These are phyloP conservation scores for Copidosoma floridanum DNA, from an alignment of 1,140 invertebrate species.

Conservation along the genomic window DNA sequence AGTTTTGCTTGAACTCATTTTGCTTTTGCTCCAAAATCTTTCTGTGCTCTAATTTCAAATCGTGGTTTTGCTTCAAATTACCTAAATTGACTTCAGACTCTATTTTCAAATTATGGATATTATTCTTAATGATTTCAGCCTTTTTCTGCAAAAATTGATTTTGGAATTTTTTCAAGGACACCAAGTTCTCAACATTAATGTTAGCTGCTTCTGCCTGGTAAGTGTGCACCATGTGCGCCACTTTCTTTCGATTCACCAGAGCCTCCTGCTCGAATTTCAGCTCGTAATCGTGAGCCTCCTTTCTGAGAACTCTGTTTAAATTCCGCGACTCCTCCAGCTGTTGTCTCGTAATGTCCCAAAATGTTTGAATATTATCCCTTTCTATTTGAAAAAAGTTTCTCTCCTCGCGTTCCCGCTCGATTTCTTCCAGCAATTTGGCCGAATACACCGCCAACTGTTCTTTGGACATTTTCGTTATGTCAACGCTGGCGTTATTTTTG, in stretches of 20 bases:
- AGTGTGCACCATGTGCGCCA: conserved; percentile 89
- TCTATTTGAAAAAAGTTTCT: conserved; percentile 94
- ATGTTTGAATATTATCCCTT: conserved; percentile 88
- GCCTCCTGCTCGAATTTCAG: conserved; percentile 67
- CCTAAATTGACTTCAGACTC: conserved; percentile 71
- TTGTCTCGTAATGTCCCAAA: conserved; percentile 89
- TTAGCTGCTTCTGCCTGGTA: conserved; percentile 82
- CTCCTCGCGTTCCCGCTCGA: conserved; percentile 91
- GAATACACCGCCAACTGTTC: conserved; percentile 91
- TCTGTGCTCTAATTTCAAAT: conserved; percentile 61
- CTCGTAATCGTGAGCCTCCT: conserved; percentile 6
- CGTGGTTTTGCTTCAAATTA: conserved; percentile 66
- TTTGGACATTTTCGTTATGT: conserved; percentile 88
- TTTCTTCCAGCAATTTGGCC: conserved; percentile 82
- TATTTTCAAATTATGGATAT: conserved; percentile 70
- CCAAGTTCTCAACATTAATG: conserved; percentile 73
- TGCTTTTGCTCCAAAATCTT: conserved; percentile 61
- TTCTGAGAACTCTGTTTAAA: conserved; percentile 51
- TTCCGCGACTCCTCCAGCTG: conserved; percentile 81
- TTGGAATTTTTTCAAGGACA: conserved; percentile 71
- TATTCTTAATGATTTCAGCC: conserved; percentile 74
- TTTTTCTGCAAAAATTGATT: conserved; percentile 75
- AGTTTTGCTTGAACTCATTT: conserved; percentile 71
- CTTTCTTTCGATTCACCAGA: conserved; percentile 84
- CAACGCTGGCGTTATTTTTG: conserved; percentile 79